phyloP scores from a whole-genome alignment of 2,888 invertebrate species.

The Busseola fusca region DNA sequence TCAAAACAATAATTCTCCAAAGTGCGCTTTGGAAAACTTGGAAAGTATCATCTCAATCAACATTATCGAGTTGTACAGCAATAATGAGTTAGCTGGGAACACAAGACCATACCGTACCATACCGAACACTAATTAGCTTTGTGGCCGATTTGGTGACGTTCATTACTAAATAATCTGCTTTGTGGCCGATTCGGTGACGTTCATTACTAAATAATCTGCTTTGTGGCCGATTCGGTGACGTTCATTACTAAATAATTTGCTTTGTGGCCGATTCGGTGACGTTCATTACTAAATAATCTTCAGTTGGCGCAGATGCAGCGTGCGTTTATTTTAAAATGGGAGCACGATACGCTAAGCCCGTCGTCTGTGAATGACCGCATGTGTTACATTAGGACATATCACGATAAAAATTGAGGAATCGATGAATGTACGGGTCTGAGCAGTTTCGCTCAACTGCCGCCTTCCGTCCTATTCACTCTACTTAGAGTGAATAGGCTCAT shows the following conservation, averaged over 20 bases:
- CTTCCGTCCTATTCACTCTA: too few relatives aligned
- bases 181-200: conserved; percentile 23
- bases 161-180: conserved; percentile 43
- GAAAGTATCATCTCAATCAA: conserved; percentile 5
- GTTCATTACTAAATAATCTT: conserved; percentile 41
- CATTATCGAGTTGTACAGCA: background rate
- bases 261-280: conserved; percentile 24
- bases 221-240: conserved; percentile 24
- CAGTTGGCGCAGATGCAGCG: conserved; percentile 49
- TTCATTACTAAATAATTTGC: conserved; percentile 35
- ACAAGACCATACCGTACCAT: background rate
- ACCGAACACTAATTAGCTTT: conserved; percentile 25
- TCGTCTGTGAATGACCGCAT: conserved; percentile 42
- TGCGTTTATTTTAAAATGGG: conserved; percentile 68
- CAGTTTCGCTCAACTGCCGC: too few relatives aligned
- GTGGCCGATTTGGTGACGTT: conserved; percentile 25
- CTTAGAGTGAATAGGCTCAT: too few relatives aligned
- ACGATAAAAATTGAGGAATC: background rate
- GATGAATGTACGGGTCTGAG: background rate
- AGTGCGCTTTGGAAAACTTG: background rate
- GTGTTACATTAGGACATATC: background rate
- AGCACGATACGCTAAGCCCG: conserved; percentile 46
- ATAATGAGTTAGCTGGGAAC: background rate
- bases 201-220: conserved; percentile 44
- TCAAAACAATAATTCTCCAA: conserved; percentile 5